These are phyloP conservation scores for Macquaria ambigua DNA, from an alignment of 2,113 vertebrate genomes.

Conservation along the genomic window DNA sequence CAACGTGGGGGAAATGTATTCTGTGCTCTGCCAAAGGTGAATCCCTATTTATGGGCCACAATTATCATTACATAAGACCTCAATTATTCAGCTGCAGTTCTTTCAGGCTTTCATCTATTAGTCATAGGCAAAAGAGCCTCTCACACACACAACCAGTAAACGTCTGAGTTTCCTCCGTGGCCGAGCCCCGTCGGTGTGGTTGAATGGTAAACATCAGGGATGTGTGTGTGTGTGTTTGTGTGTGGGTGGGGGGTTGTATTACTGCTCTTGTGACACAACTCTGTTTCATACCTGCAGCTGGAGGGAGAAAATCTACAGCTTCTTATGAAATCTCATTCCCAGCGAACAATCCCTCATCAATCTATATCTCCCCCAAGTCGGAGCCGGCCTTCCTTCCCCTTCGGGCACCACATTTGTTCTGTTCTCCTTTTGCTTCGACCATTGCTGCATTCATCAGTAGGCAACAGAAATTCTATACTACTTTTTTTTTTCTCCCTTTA, in stretches of 20 bases:
- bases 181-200: slow-evolving; percentile 1
- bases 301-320: slow-evolving; percentile 67
- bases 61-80: slow-evolving; percentile 72
- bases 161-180: slow-evolving; percentile 12
- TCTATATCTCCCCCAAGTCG: slow-evolving; percentile 63
- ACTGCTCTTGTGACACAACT: slow-evolving; percentile 55
- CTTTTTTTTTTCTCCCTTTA: slow-evolving; percentile 37
- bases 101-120: slow-evolving; percentile 67
- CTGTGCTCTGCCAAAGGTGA: slow-evolving; percentile 56
- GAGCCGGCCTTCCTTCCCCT: slow-evolving; percentile 22
- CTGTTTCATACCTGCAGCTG: slow-evolving; percentile 66
- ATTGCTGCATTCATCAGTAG: slow-evolving; percentile 63
- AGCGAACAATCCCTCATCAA: slow-evolving; percentile 72
- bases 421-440: slow-evolving; percentile 42
- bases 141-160: slow-evolving; percentile 28
- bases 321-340: slow-evolving; percentile 72
- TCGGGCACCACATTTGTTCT: slow-evolving; percentile 53
- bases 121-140: slow-evolving; percentile 47
- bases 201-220: slow-evolving; percentile 48
- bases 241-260: slow-evolving; percentile 12
- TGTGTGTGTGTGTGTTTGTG: neutral
- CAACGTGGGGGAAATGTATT: slow-evolving; percentile 19
- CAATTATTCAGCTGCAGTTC: slow-evolving; percentile 68
- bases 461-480: slow-evolving; percentile 67
- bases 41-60: slow-evolving; percentile 68